Conservation (phyloP, 1,140 invertebrate species). For the Calosoma granatense region DNA sequence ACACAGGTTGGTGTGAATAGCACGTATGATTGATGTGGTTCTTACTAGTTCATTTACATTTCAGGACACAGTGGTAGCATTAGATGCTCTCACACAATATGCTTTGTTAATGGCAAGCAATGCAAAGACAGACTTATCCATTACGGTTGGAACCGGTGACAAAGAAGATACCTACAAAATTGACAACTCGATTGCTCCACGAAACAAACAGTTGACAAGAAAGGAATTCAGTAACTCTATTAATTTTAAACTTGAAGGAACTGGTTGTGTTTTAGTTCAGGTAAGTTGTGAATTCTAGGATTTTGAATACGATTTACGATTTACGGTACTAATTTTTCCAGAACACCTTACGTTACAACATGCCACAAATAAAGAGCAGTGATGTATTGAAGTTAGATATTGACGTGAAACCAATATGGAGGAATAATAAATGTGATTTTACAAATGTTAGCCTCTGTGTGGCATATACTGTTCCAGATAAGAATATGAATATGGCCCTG, state of each 20-base stretch:
- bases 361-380: slow-evolving; percentile 20
- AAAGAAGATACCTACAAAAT: slow-evolving; percentile 18
- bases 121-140: slow-evolving; percentile 12
- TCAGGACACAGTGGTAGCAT: slow-evolving; percentile 49
- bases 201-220: slow-evolving; percentile 24
- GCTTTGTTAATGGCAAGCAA: slow-evolving; percentile 26
- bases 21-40: too few species aligned
- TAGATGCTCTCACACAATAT: slow-evolving; percentile 50
- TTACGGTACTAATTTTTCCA: too few species aligned
- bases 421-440: slow-evolving; percentile 25
- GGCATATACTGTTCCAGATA: slow-evolving; percentile 21
- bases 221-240: slow-evolving; percentile 36
- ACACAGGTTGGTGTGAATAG: slow-evolving; percentile 37
- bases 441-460: slow-evolving; percentile 25
- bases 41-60: background rate
- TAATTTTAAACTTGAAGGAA: slow-evolving; percentile 40
- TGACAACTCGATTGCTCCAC: slow-evolving; percentile 18
- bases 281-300: slow-evolving; percentile 24
- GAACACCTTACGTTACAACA: slow-evolving; percentile 17
- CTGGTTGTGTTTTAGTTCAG: slow-evolving; percentile 50
- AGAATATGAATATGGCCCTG: slow-evolving; percentile 46
- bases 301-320: too few species aligned
- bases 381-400: slow-evolving; percentile 26
- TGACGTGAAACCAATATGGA: slow-evolving; percentile 25
- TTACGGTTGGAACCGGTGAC: slow-evolving; percentile 2